Evolutionary conservation across 2,113 vertebrate genomes (phyloP).

Genomic region (Pelodiscus sinensis): DNA sequence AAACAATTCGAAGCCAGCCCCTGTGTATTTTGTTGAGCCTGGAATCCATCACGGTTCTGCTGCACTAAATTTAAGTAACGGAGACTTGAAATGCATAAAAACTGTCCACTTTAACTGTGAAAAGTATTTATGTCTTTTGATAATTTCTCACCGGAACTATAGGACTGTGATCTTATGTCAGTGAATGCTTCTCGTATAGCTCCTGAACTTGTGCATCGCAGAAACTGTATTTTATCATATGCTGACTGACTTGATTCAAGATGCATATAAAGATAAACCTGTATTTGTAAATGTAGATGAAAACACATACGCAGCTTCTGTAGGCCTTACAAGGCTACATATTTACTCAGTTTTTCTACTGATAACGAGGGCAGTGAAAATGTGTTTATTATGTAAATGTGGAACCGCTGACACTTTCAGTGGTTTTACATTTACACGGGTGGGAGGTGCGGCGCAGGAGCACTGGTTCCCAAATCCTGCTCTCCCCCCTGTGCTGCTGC

Average conservation of each 20-base stretch:
- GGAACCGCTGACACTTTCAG: too few species aligned
- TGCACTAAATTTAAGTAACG: not conserved
- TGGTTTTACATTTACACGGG: too few species aligned
- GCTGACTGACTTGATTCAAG: not conserved
- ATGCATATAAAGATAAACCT: not conserved
- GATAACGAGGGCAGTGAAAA: not conserved
- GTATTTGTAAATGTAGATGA: not conserved
- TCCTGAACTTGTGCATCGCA: not conserved
- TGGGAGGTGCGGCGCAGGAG: too few species aligned
- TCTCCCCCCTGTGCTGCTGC: too few species aligned
- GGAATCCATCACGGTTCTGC: not conserved
- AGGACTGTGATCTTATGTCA: slow-evolving; percentile 1
- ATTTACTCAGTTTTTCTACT: not conserved
- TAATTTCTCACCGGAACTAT: not conserved
- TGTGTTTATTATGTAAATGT: too few species aligned
- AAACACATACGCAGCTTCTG: not conserved
- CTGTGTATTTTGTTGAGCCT: not conserved
- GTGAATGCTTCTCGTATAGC: not conserved
- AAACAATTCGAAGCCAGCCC: too few species aligned
- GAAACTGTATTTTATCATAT: fast-evolving
- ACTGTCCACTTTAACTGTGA: not conserved
- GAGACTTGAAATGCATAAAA: not conserved
- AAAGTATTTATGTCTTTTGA: not conserved
- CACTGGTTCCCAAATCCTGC: too few species aligned
- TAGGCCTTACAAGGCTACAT: not conserved